Evolutionary conservation across 2,113 vertebrate genomes (phyloP).

Genomic region (Haemorhous mexicanus): DNA sequence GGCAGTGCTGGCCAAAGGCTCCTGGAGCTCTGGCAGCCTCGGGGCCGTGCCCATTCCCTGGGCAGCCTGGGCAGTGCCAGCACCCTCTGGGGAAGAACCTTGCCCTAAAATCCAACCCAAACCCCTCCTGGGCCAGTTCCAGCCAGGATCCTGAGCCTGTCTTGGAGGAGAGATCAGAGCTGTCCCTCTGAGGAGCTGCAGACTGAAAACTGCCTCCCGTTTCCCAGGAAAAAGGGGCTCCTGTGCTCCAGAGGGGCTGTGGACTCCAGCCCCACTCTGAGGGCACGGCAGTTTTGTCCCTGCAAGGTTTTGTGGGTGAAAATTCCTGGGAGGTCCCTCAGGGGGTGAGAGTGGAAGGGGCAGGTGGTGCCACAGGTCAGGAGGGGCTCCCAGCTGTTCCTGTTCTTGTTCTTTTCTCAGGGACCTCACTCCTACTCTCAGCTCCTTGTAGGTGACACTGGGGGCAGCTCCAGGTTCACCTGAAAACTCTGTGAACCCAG

Average conservation of each 20-base stretch:
- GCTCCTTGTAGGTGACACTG: not conserved
- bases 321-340: not conserved
- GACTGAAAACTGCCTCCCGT: not conserved
- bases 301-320: not conserved
- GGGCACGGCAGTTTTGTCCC: not conserved
- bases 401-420: fast-evolving
- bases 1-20: not conserved
- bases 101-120: too few species aligned
- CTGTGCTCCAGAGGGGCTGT: not conserved
- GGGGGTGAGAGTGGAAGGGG: not conserved
- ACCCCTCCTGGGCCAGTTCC: not conserved
- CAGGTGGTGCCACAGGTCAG: not conserved
- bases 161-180: not conserved
- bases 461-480: not conserved
- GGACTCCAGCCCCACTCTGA: not conserved
- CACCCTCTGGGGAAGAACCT: not conserved
- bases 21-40: not conserved
- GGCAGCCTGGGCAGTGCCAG: not conserved
- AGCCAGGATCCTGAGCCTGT: not conserved
- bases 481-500: not conserved
- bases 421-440: not conserved
- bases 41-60: not conserved
- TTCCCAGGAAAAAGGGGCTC: not conserved
- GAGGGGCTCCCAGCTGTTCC: not conserved
- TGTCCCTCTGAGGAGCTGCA: not conserved